Evolutionary conservation across 2,113 vertebrate species (phyloP).

Genomic region (Corvus hawaiiensis): DNA sequence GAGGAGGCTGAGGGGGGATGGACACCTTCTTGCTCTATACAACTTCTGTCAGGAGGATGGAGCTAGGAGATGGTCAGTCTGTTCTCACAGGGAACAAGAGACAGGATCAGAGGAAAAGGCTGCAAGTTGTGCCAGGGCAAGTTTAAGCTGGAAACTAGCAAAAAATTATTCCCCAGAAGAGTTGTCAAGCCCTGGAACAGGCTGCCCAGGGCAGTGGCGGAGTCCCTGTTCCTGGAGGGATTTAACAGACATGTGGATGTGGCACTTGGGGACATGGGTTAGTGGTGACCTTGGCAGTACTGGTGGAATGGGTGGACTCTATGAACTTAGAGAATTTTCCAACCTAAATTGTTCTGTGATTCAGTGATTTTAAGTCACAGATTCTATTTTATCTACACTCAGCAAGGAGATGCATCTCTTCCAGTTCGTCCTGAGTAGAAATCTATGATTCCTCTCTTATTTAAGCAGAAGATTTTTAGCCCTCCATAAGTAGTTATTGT

Average conservation of each 20-base stretch:
- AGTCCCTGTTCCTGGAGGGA: neutral
- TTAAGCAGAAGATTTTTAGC: neutral
- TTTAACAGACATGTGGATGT: neutral
- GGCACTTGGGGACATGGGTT: too few species aligned
- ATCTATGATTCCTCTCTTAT: neutral
- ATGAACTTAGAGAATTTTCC: neutral
- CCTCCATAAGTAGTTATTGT: neutral
- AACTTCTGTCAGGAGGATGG: neutral
- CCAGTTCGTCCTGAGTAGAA: neutral
- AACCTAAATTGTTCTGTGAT: neutral
- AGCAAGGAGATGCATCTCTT: neutral
- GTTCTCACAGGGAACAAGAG: neutral
- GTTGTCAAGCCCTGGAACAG: too few species aligned
- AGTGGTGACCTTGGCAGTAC: neutral
- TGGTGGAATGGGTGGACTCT: neutral
- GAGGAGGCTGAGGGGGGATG: rapidly evolving
- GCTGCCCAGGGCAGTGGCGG: neutral
- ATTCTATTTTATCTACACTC: neutral
- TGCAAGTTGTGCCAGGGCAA: neutral
- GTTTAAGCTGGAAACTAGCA: neutral
- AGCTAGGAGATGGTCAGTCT: neutral
- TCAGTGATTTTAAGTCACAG: neutral
- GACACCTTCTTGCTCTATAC: neutral
- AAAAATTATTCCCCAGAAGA: neutral
- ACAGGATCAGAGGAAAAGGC: neutral